Conservation (phyloP, 1,140 invertebrate genomes). For the Eufriesea mexicana region DNA sequence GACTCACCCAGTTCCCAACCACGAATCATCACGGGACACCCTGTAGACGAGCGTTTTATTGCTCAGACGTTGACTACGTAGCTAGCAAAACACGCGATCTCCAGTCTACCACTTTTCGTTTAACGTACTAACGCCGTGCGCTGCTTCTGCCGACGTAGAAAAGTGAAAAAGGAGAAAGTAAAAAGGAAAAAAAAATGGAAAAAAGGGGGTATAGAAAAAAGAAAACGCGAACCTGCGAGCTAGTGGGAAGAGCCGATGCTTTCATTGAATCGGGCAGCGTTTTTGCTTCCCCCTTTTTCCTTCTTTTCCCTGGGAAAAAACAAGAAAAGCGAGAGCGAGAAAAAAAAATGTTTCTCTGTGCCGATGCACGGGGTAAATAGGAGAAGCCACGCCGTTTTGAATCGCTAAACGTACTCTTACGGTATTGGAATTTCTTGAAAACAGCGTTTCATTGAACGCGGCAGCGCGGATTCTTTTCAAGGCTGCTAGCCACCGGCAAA, state of each 20-base stretch:
- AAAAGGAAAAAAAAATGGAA: background rate
- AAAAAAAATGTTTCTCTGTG: constrained; percentile 9
- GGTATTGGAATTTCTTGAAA: constrained; percentile 38
- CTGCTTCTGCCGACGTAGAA: background rate
- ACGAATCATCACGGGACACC: background rate
- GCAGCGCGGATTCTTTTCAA: constrained; percentile 22
- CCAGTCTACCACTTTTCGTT: constrained; percentile 16
- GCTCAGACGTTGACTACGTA: background rate
- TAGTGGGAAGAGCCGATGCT: background rate
- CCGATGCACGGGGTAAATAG: constrained; percentile 21
- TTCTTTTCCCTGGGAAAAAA: too few relatives aligned
- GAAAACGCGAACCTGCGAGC: too few relatives aligned
- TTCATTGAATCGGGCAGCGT: background rate
- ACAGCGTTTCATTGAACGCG: constrained; percentile 22
- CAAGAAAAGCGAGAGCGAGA: too few relatives aligned
- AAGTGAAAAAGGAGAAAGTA: background rate
- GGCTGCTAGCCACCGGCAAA: background rate
- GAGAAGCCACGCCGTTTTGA: constrained; percentile 23
- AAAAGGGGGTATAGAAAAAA: background rate
- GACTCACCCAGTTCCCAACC: too few relatives aligned
- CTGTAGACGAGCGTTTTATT: constrained; percentile 41
- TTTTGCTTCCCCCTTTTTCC: background rate
- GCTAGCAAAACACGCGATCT: constrained; percentile 25
- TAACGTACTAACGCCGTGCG: background rate
- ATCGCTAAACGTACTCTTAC: constrained; percentile 38